Evolutionary conservation across 2,113 vertebrate species (phyloP).

Genomic region (Vulpes ferrilata): DNA sequence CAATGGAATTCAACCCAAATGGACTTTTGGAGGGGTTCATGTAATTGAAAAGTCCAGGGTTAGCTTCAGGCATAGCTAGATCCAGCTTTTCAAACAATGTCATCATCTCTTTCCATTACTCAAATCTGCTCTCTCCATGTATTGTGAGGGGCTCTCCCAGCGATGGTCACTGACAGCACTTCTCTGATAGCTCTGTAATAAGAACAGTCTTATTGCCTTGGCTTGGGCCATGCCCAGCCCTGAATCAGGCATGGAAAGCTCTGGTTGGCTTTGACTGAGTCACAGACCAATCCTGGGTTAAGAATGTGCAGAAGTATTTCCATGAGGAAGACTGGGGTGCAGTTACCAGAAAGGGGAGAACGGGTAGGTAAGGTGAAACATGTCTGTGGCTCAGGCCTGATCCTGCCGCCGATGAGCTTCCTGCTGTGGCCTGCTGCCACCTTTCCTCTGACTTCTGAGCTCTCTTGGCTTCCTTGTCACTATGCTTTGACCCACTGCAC

Average conservation of each 20-base stretch:
- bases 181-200: neutral
- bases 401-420: neutral
- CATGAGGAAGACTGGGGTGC: neutral
- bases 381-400: fast-evolving
- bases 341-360: neutral
- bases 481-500: neutral
- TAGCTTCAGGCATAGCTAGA: neutral
- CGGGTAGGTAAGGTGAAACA: neutral
- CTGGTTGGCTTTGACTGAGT: neutral
- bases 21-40: neutral
- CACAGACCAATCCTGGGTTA: neutral
- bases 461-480: neutral
- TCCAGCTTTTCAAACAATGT: neutral
- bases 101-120: neutral
- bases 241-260: neutral
- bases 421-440: neutral
- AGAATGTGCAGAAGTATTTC: neutral
- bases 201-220: neutral
- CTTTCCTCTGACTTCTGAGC: neutral
- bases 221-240: neutral
- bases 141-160: neutral
- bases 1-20: neutral
- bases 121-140: neutral
- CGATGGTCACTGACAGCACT: neutral
- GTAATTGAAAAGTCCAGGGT: neutral